A percentile compares a stretch with the other conserved stretches of the same genome.
Evolutionary conservation across 2,113 vertebrate species (phyloP).

Genomic region (Capricornis sumatraensis): DNA sequence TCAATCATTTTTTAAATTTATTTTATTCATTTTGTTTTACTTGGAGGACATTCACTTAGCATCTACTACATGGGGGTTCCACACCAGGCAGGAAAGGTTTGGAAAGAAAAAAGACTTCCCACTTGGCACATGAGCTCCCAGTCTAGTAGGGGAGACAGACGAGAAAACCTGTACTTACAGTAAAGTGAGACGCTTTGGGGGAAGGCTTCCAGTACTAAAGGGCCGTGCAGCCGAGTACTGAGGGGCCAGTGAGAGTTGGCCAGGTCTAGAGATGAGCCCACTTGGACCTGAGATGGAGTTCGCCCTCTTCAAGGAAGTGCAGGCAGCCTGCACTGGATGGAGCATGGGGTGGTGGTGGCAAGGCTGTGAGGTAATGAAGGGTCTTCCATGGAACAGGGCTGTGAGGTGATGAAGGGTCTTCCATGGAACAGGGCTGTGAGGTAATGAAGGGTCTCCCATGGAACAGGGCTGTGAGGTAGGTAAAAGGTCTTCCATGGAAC

Average conservation of each 20-base stretch:
- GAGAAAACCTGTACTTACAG: accelerated
- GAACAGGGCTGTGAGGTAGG: not conserved
- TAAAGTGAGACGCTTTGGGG: not conserved
- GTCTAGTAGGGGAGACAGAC: not conserved
- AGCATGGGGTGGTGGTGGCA: accelerated
- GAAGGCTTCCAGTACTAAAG: not conserved
- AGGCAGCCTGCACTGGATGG: not conserved
- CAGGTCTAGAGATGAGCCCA: not conserved
- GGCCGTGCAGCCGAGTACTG: not conserved
- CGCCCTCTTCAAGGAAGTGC: not conserved
- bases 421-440: accelerated
- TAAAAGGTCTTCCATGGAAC: not conserved
- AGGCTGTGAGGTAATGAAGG: not conserved
- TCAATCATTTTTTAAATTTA: not conserved
- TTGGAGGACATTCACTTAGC: not conserved
- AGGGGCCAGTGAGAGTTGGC: not conserved
- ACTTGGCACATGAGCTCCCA: not conserved
- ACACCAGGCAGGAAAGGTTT: not conserved
- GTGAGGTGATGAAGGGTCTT: not conserved
- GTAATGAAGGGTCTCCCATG: too few relatives aligned
- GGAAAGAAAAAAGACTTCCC: not conserved
- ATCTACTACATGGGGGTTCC: not conserved
- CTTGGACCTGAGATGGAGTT: not conserved
- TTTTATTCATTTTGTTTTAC: not conserved
- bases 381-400: not conserved